These are phyloP conservation scores for Monoplex corrugatus DNA, from an alignment of 2,888 invertebrate genomes.

Conservation along the genomic window DNA sequence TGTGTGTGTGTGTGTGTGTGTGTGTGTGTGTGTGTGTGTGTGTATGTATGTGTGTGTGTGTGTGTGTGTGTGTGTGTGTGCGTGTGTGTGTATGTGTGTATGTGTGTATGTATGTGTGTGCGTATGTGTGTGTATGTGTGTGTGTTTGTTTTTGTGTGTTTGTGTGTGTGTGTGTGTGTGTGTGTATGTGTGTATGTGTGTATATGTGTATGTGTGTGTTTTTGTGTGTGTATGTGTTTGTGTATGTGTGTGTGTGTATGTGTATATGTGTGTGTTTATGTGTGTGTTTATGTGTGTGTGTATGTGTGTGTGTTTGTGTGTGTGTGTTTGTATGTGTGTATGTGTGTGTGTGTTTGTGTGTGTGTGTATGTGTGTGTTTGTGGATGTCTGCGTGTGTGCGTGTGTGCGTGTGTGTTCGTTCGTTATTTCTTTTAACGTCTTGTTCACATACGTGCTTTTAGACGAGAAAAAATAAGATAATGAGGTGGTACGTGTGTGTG, in stretches of 20 bases:
- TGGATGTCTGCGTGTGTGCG: background rate
- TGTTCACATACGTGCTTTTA: too few species aligned
- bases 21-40: constrained; percentile 6
- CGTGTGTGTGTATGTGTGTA: constrained; percentile 5
- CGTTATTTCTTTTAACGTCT: too few species aligned
- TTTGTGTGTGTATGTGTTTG: background rate
- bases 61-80: constrained; percentile 17
- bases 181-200: background rate
- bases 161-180: background rate
- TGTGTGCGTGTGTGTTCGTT: background rate
- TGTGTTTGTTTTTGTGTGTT: background rate
- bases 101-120: background rate
- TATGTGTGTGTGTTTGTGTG: background rate
- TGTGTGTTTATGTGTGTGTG: too few species aligned
- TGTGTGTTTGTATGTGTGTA: constrained; percentile 16
- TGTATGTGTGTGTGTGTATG: background rate
- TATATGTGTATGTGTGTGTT: background rate
- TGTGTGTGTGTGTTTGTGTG: background rate
- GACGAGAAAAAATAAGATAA: too few species aligned
- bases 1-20: constrained; percentile 11
- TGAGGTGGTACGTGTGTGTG: too few species aligned
- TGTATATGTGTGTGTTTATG: too few species aligned
- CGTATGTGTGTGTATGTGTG: background rate
- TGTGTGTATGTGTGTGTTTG: background rate
- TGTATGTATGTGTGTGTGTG: constrained; percentile 28